Evolutionary conservation across 2,888 invertebrate genomes (phyloP).

Genomic region (Platyscelio sp.): DNA sequence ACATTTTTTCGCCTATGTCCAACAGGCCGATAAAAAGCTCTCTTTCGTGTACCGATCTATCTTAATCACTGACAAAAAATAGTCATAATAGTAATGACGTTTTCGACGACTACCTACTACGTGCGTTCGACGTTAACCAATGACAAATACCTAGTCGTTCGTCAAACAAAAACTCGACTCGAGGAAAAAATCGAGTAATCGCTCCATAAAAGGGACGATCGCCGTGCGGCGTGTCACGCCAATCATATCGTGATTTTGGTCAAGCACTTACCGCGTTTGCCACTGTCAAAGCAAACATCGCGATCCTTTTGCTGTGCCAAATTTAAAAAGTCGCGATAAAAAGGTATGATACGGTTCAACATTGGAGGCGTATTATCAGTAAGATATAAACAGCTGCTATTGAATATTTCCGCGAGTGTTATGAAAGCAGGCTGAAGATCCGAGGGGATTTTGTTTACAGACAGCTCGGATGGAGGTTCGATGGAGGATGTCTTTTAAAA

Average conservation of each 20-base stretch:
- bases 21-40: constrained; percentile 36
- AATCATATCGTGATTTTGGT: constrained; percentile 42
- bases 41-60: constrained; percentile 44
- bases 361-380: constrained; percentile 30
- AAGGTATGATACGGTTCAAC: constrained; percentile 47
- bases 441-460: constrained; percentile 15
- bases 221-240: constrained; percentile 28
- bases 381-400: constrained; percentile 44
- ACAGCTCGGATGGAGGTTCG: constrained; percentile 41
- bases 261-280: constrained; percentile 40
- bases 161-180: constrained; percentile 31
- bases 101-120: constrained; percentile 23
- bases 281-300: constrained; percentile 33
- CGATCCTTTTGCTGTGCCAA: constrained; percentile 26
- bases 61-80: constrained; percentile 7
- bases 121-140: constrained; percentile 11
- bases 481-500: constrained; percentile 52
- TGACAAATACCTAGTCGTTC: constrained; percentile 34
- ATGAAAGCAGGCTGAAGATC: constrained; percentile 35
- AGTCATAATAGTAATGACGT: constrained; percentile 27
- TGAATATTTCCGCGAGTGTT: constrained; percentile 52
- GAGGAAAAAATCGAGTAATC: constrained; percentile 30
- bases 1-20: constrained; percentile 27
- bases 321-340: constrained; percentile 49
- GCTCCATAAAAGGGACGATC: constrained; percentile 30